phyloP scores from a whole-genome alignment of 2,113 vertebrate species.

The Pycnonotus jocosus region DNA sequence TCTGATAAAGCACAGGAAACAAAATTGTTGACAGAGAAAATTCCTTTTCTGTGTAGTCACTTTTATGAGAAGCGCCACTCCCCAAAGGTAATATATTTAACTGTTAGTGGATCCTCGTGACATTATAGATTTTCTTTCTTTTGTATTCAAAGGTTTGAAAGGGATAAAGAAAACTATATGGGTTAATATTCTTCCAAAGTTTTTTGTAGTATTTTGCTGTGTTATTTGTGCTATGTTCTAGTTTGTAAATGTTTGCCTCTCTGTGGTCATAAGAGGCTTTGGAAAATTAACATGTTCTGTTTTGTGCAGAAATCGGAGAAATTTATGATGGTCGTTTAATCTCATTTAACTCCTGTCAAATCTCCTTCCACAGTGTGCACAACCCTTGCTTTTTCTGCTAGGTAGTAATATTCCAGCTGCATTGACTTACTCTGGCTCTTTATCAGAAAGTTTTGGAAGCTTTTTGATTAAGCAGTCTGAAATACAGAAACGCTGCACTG shows the following conservation, averaged over 20 bases:
- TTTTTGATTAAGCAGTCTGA: background rate
- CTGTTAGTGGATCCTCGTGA: slow-evolving; percentile 5
- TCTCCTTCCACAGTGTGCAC: background rate
- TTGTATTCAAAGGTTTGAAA: background rate
- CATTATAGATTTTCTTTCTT: background rate
- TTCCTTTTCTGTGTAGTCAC: slow-evolving; percentile 47
- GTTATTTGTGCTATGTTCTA: background rate
- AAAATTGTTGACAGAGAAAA: slow-evolving; percentile 57
- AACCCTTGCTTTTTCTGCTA: background rate
- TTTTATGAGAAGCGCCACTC: slow-evolving; percentile 29
- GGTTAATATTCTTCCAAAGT: background rate
- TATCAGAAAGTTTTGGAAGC: background rate
- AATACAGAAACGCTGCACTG: background rate
- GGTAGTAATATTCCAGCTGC: background rate
- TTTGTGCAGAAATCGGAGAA: background rate
- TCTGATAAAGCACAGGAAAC: slow-evolving; percentile 42
- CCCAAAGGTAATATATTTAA: slow-evolving; percentile 37
- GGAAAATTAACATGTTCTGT: background rate
- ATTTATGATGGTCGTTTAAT: background rate
- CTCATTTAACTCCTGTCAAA: background rate
- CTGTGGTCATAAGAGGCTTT: background rate
- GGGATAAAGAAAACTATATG: background rate
- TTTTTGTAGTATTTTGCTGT: background rate
- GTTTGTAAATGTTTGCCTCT: background rate
- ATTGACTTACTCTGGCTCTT: background rate